Evolutionary conservation across 2,888 invertebrate genomes (phyloP), one percentile per base, ranked within the genome.

Genomic region (Xestia rhomboidea): DNA sequence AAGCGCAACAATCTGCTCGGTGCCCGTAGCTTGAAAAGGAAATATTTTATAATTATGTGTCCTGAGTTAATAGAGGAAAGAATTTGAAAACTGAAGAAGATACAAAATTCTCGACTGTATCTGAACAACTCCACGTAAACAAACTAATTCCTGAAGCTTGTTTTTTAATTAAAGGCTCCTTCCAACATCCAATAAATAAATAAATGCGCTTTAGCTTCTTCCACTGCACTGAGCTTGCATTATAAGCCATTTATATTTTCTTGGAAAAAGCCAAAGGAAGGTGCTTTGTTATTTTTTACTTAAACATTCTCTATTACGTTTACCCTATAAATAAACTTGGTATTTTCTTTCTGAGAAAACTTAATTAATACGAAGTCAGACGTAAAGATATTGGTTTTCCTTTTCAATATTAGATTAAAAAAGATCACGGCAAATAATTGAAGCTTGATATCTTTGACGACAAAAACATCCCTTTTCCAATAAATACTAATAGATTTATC

Each of bases 241-340:
- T 64, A 27, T 54, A 18, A 46, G 54, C 13, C 15, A 38, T 46
- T 76, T 66, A 2, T 27, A 76, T 57, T 77, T 46, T 30, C 15
- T 46, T 46, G 57, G 7, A 15, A 46, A 57, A 27, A 27, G 21
- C 18, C 13, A 44, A 63, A 27, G 34, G 21, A 7, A 11, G 7
- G 2, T 34, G n/a, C 41, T 27, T 76, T 74, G 44, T 27, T 13
- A 18, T n/a, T n/a, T 41, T 38, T 34, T 41, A n/a, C 13, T 1
- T 30, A 13, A 18, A n/a, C 13, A 18, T 24, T 44, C 21, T 13
- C 2, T 18, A 46, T 18, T 49, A 27, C 18, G 13, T n/a, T 62
- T 49, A 8, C 49, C 44, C 24, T 18, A 2, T 46, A 27, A 38
- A 27, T 13, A 21, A 63, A 27, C 41, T 44, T 5, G 4, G 18